phyloP scores from a whole-genome alignment of 2,888 invertebrate species.

The Luperina testacea region DNA sequence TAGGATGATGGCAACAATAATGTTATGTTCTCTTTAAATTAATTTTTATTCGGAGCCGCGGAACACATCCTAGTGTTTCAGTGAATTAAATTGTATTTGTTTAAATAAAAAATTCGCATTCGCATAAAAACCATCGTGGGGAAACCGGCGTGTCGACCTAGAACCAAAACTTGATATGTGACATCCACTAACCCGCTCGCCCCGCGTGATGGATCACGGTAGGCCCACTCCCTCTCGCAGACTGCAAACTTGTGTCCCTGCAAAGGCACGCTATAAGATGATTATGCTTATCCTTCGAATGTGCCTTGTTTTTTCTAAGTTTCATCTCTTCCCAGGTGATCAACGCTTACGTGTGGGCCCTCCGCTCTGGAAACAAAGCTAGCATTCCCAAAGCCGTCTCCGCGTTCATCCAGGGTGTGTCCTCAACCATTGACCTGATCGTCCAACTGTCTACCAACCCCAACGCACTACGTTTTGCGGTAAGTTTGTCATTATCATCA shows the following conservation, averaged over 20 bases:
- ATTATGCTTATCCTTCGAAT: too few relatives aligned
- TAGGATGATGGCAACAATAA: background rate
- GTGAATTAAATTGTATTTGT: background rate
- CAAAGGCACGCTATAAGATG: background rate
- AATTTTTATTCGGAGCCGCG: background rate
- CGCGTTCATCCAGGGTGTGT: conserved; percentile 69
- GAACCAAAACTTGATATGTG: background rate
- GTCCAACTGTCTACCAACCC: conserved; percentile 72
- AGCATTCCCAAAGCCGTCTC: conserved; percentile 65
- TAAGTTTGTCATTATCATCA: conserved; percentile 65
- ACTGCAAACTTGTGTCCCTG: background rate
- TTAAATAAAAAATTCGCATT: background rate
- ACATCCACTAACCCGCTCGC: background rate
- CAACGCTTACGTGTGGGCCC: conserved; percentile 69
- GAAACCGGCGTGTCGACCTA: background rate
- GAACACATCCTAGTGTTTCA: background rate
- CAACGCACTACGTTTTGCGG: conserved; percentile 70
- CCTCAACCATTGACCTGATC: conserved; percentile 74
- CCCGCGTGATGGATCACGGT: background rate
- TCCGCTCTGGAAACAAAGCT: conserved; percentile 67
- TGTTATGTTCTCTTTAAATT: background rate
- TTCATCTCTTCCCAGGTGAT: conserved; percentile 70
- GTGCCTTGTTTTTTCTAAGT: background rate
- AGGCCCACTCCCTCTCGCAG: background rate
- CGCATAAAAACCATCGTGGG: background rate